Conservation (phyloP, 2,797 vertebrate genomes). For the Australoheros facetus region DNA sequence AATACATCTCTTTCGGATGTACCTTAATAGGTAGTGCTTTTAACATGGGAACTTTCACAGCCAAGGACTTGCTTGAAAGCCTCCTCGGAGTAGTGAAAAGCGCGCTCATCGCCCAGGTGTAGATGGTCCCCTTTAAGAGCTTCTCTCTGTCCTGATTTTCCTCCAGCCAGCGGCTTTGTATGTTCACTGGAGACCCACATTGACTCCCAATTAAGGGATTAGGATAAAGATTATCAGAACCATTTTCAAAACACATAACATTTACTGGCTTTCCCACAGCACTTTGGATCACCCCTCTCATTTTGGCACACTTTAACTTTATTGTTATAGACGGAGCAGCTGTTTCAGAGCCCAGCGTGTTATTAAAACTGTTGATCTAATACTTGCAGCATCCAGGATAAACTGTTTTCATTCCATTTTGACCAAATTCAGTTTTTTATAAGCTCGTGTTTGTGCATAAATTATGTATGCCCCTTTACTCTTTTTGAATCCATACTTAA, state of each 20-base stretch:
- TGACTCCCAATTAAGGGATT: conserved; percentile 81
- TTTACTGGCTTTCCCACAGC: conserved; percentile 73
- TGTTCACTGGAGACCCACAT: conserved; percentile 63
- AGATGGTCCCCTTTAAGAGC: conserved; percentile 62
- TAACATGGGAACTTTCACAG: conserved; percentile 79
- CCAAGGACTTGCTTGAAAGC: conserved; percentile 78
- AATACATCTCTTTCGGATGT: conserved; percentile 81
- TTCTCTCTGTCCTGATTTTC: conserved; percentile 54
- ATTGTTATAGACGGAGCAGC: conserved; percentile 58
- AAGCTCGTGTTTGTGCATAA: conserved; percentile 19
- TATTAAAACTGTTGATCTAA: conserved; percentile 44
- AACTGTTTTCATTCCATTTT: conserved; percentile 53
- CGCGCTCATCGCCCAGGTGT: conserved; percentile 76
- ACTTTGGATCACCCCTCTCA: conserved; percentile 41
- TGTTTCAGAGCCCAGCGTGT: conserved; percentile 48
- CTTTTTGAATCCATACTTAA: conserved; percentile 25
- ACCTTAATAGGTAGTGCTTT: conserved; percentile 78
- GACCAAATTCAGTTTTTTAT: conserved; percentile 11
- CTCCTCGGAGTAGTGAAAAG: conserved; percentile 74
- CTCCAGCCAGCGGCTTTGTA: conserved; percentile 63
- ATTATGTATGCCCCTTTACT: conserved; percentile 8
- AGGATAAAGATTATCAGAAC: conserved; percentile 73
- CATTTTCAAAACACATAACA: conserved; percentile 75
- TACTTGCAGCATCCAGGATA: conserved; percentile 37
- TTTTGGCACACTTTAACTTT: conserved; percentile 61